Percentiles rank a stretch among this genome's conserved stretches.
Evolutionary conservation across 2,888 invertebrate species (phyloP).

Genomic region (Ichneumoninae sp.): DNA sequence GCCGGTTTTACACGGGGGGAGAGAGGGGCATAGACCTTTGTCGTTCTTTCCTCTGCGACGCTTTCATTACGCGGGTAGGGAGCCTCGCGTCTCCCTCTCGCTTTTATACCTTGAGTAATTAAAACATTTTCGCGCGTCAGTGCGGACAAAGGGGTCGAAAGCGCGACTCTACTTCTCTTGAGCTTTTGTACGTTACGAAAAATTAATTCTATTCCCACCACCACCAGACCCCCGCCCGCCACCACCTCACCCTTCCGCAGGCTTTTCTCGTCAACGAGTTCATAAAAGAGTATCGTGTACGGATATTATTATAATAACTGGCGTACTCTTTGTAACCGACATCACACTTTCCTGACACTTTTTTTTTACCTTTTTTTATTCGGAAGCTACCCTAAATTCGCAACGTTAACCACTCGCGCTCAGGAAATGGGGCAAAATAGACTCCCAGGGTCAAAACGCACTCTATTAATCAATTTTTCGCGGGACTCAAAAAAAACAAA

Average conservation of each 20-base stretch:
- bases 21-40: slow-evolving; percentile 63
- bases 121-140: slow-evolving; percentile 75
- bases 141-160: slow-evolving; percentile 42
- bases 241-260: neutral
- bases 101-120: slow-evolving; percentile 79
- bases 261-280: slow-evolving; percentile 19
- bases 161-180: slow-evolving; percentile 51
- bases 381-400: neutral
- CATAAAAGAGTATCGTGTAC: slow-evolving; percentile 16
- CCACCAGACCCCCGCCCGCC: neutral
- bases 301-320: slow-evolving; percentile 37
- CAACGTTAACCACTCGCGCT: neutral
- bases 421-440: neutral
- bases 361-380: neutral
- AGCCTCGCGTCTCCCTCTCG: slow-evolving; percentile 47
- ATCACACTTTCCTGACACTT: neutral
- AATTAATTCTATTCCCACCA: slow-evolving; percentile 51
- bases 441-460: neutral
- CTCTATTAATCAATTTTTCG: too few relatives aligned
- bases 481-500: too few relatives aligned
- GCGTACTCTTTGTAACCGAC: slow-evolving; percentile 1
- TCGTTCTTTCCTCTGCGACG: slow-evolving; percentile 68
- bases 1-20: slow-evolving; percentile 4
- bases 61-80: slow-evolving; percentile 62
- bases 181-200: slow-evolving; percentile 47